A percentile compares a stretch with the other conserved stretches of the same genome.
Conservation (phyloP, 2,888 invertebrate species). For the Netelia virgata region DNA sequence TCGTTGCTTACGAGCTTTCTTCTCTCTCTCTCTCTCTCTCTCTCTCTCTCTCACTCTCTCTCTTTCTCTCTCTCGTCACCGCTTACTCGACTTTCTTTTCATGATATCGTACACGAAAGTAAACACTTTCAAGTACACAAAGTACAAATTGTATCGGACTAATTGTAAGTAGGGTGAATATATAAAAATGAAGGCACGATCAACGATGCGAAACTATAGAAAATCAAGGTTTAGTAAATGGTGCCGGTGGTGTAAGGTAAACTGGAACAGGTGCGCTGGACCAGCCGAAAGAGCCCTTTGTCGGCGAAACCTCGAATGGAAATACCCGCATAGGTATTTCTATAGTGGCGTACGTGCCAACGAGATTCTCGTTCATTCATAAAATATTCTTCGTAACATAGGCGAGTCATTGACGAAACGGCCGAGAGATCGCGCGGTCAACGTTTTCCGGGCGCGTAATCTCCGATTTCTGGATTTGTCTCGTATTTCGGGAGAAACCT, state of each 20-base stretch:
- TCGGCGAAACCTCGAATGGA: slow-evolving; percentile 50
- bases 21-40: background rate
- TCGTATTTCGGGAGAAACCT: slow-evolving; percentile 36
- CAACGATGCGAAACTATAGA: background rate
- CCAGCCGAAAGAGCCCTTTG: slow-evolving; percentile 63
- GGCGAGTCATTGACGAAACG: slow-evolving; percentile 68
- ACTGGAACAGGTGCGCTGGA: slow-evolving; percentile 69
- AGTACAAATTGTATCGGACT: too few relatives aligned
- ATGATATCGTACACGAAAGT: background rate
- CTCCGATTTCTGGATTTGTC: slow-evolving; percentile 32
- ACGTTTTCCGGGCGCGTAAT: slow-evolving; percentile 18
- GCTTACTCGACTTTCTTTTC: slow-evolving; percentile 1
- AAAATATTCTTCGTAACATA: slow-evolving; percentile 58
- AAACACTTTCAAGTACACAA: too few relatives aligned
- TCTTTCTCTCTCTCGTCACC: background rate
- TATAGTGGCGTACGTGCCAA: background rate
- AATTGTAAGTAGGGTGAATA: too few relatives aligned
- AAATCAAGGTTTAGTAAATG: slow-evolving; percentile 40
- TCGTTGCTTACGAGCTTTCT: slow-evolving; percentile 5
- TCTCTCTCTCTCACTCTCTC: background rate
- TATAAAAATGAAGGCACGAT: too few relatives aligned
- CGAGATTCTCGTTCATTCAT: slow-evolving; percentile 68
- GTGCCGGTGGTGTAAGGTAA: slow-evolving; percentile 41
- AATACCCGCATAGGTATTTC: background rate
- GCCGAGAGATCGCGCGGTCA: slow-evolving; percentile 16